Evolutionary conservation across 2,888 invertebrate genomes (phyloP).

Genomic region (Drosophila meridiana): DNA sequence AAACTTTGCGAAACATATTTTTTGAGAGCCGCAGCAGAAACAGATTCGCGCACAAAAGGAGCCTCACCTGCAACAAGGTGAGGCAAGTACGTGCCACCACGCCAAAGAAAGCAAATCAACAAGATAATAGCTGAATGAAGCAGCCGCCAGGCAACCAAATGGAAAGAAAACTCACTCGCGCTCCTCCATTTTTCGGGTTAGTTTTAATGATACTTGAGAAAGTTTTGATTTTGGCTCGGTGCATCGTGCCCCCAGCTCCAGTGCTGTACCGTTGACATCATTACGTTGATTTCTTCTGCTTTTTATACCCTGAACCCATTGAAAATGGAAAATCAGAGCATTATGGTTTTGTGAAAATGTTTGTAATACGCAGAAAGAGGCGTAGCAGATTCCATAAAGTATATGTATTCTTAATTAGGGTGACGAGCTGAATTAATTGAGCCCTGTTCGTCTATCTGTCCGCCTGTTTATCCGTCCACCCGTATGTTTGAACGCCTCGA

Average conservation of each 20-base stretch:
- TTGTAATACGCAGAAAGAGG: too few relatives aligned
- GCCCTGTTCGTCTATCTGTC: too few relatives aligned
- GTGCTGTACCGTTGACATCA: constrained; percentile 59
- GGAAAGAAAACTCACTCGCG: constrained; percentile 24
- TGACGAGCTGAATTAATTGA: too few relatives aligned
- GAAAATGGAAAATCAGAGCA: too few relatives aligned
- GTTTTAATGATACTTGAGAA: constrained; percentile 80
- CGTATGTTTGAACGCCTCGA: too few relatives aligned
- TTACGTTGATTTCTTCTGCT: constrained; percentile 65
- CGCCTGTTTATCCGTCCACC: too few relatives aligned
- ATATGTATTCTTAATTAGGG: too few relatives aligned
- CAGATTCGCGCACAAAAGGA: constrained; percentile 6
- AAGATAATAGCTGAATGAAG: constrained; percentile 65
- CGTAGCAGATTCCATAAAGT: too few relatives aligned
- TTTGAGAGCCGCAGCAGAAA: constrained; percentile 31
- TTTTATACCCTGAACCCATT: too few relatives aligned
- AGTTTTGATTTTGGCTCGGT: constrained; percentile 63
- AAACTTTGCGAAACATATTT: constrained; percentile 48
- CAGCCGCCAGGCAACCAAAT: constrained; percentile 25
- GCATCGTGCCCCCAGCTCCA: not conserved
- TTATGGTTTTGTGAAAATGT: too few relatives aligned
- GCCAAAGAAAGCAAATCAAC: constrained; percentile 58
- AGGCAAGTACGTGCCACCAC: constrained; percentile 28
- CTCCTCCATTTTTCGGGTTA: constrained; percentile 54
- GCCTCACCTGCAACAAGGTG: constrained; percentile 23